Evolutionary conservation across 2,888 invertebrate species (phyloP), one percentile per base, ranked within the genome.

Genomic region (Lumbricus terrestris): DNA sequence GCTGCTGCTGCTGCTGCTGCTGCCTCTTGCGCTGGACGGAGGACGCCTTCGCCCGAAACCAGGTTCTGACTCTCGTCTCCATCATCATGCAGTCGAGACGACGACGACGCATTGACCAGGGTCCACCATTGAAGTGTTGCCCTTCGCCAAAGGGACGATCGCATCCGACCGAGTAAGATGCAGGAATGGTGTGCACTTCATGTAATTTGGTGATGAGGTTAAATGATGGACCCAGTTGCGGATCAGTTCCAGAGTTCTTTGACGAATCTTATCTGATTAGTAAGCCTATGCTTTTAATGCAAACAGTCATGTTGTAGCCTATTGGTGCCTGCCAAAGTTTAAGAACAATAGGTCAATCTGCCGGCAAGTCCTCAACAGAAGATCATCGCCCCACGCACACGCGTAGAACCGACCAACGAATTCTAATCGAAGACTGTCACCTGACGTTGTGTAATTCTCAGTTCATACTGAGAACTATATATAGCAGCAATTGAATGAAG

Each of bases 31-130:
- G n/a, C n/a, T n/a, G n/a, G n/a, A n/a, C n/a, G n/a, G n/a, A n/a
- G 69, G 69, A 69, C n/a, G 69, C 69, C 69, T 69, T n/a, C 69
- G n/a, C n/a, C 69, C 8, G n/a, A 69, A 69, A 69, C 69, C 69
- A 69, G 69, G 69, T 29, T 69, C 69, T 69, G 69, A 69, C 69
- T n/a, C 69, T 69, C 69, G 69, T 69, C 69, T 69, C 69, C 69
- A 69, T n/a, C 69, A 69, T 69, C n/a, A n/a, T n/a, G 69, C 69
- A 69, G 69, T 69, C 69, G 29, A 69, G 69, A n/a, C n/a, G n/a
- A n/a, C n/a, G n/a, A n/a, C n/a, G n/a, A n/a, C 69, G 69, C 69
- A n/a, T 69, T 69, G 69, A 69, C 69, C 69, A 69, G 69, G 69
- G 69, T 69, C 69, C 69, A n/a, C 69, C 69, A 69, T 69, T 69